Percentiles rank a stretch among this genome's conserved stretches.
Evolutionary conservation across 2,797 vertebrate genomes (phyloP).

Genomic region (Neosilurus hyrtlii): DNA sequence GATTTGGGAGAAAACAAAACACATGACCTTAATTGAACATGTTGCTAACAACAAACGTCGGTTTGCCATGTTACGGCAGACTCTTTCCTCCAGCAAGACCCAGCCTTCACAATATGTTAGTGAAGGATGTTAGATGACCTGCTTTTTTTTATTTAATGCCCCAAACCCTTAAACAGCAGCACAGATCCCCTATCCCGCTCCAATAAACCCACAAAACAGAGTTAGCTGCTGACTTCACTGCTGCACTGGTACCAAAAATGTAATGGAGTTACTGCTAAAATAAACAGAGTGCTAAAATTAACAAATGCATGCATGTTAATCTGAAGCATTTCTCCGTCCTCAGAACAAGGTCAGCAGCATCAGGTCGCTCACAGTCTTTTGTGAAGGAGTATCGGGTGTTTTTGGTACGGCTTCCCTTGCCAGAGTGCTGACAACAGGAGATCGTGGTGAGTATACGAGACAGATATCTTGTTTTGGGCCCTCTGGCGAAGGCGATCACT

Average conservation of each 20-base stretch:
- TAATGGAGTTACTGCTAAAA: not conserved
- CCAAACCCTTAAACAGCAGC: not conserved
- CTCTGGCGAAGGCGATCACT: constrained; percentile 59
- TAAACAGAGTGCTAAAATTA: not conserved
- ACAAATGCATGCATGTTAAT: constrained; percentile 4
- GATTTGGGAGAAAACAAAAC: not conserved
- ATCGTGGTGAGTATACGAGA: constrained; percentile 46
- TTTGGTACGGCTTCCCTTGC: constrained; percentile 35
- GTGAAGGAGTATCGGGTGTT: constrained; percentile 47
- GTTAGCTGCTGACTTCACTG: not conserved
- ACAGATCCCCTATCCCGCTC: not conserved
- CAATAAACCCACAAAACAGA: constrained; percentile 1
- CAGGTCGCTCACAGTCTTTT: constrained; percentile 43
- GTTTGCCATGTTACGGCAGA: not conserved
- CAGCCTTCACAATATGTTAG: constrained; percentile 26
- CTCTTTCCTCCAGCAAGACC: not conserved
- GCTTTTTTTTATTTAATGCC: constrained; percentile 4
- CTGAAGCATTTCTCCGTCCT: constrained; percentile 8
- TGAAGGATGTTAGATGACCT: constrained; percentile 44
- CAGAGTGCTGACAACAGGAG: constrained; percentile 41
- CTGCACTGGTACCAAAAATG: not conserved
- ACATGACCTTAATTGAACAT: constrained; percentile 5
- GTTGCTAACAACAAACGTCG: not conserved
- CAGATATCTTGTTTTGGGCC: constrained; percentile 63
- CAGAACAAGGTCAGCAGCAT: constrained; percentile 21